Evolutionary conservation across 1,140 invertebrate species (phyloP).

Genomic region (Penaeus chinensis): DNA sequence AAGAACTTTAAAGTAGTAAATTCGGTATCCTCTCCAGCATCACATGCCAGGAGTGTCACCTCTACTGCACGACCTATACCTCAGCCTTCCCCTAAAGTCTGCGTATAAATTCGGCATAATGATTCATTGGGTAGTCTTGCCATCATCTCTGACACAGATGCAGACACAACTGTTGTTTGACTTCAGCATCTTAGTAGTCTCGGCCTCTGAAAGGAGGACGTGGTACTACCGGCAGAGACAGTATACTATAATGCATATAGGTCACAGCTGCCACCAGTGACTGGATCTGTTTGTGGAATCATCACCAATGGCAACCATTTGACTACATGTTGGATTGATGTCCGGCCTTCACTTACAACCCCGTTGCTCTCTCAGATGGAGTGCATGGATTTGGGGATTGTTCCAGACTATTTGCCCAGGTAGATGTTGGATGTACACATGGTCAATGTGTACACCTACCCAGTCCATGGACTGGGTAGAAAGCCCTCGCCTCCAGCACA

Average conservation of each 20-base stretch:
- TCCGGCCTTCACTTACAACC: too few relatives aligned
- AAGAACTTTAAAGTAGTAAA: background rate
- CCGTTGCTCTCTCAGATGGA: background rate
- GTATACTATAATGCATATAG: background rate
- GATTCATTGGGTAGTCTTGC: background rate
- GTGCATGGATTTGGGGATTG: background rate
- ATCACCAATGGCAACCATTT: background rate
- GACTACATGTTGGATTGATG: background rate
- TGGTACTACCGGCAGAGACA: background rate
- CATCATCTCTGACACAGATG: constrained; percentile 5
- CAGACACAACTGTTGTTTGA: background rate
- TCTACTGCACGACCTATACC: too few relatives aligned
- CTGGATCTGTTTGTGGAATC: background rate
- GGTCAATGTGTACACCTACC: too few relatives aligned
- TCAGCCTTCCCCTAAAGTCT: too few relatives aligned
- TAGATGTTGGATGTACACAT: too few relatives aligned
- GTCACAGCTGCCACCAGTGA: background rate
- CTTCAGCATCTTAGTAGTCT: background rate
- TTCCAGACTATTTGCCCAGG: background rate
- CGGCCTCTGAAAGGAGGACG: background rate
- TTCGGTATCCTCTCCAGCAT: background rate
- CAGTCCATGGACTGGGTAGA: background rate
- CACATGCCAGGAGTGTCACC: too few relatives aligned
- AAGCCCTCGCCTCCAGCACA: too few relatives aligned
- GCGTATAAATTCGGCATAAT: too few relatives aligned